phyloP scores from a whole-genome alignment of 1,140 invertebrate genomes.

The Drosophila tropicalis region DNA sequence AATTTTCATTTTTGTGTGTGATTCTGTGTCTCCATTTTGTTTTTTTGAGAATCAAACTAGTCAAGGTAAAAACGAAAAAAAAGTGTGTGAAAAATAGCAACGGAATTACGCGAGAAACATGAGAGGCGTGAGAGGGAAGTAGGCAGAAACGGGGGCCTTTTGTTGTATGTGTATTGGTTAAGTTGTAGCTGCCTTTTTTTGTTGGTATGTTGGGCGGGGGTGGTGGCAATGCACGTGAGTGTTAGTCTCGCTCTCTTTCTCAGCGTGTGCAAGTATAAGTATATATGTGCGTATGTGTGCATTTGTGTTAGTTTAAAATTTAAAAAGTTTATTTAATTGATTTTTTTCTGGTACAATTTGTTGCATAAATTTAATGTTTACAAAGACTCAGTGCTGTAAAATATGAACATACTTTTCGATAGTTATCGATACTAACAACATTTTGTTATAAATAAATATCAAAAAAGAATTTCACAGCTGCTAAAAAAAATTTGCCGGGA shows the following conservation, averaged over 20 bases:
- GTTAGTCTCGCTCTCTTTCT: slow-evolving; percentile 11
- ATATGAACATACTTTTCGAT: slow-evolving; percentile 23
- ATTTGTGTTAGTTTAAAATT: background rate
- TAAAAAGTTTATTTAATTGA: slow-evolving; percentile 43
- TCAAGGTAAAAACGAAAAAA: slow-evolving; percentile 64
- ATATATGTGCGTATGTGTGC: background rate
- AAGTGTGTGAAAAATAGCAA: slow-evolving; percentile 73
- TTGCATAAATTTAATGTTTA: slow-evolving; percentile 79
- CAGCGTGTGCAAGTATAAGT: background rate
- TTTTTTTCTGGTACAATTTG: slow-evolving; percentile 26
- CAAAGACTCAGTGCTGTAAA: slow-evolving; percentile 59
- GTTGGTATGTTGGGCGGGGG: slow-evolving; percentile 13
- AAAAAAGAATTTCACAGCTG: background rate
- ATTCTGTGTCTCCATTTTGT: slow-evolving; percentile 33
- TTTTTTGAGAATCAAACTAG: slow-evolving; percentile 66
- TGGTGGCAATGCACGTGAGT: slow-evolving; percentile 18
- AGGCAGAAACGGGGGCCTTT: slow-evolving; percentile 28
- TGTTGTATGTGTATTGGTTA: slow-evolving; percentile 16
- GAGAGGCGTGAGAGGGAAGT: slow-evolving; percentile 32
- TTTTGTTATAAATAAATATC: slow-evolving; percentile 6
- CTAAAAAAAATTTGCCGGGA: slow-evolving; percentile 11
- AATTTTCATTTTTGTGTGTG: slow-evolving; percentile 23
- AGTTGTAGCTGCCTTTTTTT: slow-evolving; percentile 33
- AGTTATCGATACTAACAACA: background rate
- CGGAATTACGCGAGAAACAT: slow-evolving; percentile 70